Conservation (phyloP, 2,888 invertebrate species). For the Malachius bipustulatus region DNA sequence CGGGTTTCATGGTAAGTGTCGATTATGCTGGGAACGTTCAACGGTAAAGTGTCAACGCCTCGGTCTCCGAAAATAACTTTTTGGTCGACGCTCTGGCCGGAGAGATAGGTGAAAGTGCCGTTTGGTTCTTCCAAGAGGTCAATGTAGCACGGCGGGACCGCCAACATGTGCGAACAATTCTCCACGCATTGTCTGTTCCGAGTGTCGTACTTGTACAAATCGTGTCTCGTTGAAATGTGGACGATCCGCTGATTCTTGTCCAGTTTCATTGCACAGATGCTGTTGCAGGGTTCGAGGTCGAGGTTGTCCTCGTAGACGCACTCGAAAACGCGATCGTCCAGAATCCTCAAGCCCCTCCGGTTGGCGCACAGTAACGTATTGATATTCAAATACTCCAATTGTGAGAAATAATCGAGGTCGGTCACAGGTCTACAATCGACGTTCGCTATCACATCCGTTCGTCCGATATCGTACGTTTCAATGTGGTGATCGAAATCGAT, state of each 20-base stretch:
- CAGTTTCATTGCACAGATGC: neutral
- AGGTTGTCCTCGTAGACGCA: neutral
- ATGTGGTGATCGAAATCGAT: neutral
- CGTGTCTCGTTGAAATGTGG: neutral
- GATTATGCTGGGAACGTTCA: neutral
- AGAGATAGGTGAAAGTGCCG: neutral
- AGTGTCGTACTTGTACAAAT: conserved; percentile 1
- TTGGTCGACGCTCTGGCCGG: neutral
- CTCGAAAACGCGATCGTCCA: neutral
- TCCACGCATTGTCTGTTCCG: neutral
- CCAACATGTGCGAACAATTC: neutral
- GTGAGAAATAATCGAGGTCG: neutral
- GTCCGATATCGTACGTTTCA: neutral
- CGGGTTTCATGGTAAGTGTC: neutral
- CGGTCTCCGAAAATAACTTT: neutral
- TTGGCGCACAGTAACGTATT: neutral
- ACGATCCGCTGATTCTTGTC: neutral
- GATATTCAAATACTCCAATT: neutral
- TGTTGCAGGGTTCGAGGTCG: neutral
- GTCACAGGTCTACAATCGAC: neutral
- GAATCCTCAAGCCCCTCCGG: neutral
- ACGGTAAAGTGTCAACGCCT: neutral
- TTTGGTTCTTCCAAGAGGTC: neutral
- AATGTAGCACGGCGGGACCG: neutral
- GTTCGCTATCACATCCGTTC: neutral